These are phyloP conservation scores for Naso thynnoides DNA, from an alignment of 2,797 vertebrate species.

Conservation along the genomic window DNA sequence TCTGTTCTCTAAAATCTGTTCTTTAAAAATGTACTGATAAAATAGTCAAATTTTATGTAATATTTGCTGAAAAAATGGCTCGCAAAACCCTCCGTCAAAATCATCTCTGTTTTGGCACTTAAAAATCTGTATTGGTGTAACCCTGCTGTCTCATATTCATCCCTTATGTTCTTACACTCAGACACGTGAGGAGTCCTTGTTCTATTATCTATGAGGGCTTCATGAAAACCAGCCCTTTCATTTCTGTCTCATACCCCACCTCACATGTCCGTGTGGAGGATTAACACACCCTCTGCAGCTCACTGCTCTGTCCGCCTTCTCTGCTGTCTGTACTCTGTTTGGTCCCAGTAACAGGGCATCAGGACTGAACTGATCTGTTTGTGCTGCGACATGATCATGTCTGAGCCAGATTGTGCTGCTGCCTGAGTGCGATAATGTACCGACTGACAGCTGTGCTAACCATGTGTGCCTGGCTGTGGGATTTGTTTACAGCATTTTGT, in stretches of 20 bases:
- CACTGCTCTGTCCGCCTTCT: not conserved
- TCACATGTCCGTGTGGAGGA: conserved; percentile 13
- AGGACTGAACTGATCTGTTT: conserved; percentile 46
- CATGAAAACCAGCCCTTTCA: not conserved
- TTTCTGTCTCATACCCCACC: not conserved
- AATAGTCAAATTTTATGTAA: no score
- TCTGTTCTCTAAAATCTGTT: not conserved
- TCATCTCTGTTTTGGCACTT: not conserved
- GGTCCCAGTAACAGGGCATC: conserved; percentile 43
- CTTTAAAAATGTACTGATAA: not conserved
- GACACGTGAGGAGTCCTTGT: not conserved
- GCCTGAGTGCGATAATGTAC: conserved; percentile 36
- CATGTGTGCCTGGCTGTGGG: conserved; percentile 58
- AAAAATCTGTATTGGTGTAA: conserved; percentile 14
- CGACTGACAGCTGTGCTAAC: conserved; percentile 64
- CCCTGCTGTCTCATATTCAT: conserved; percentile 2
- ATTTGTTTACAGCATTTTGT: conserved; percentile 88
- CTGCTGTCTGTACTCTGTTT: conserved; percentile 16
- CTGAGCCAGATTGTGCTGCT: conserved; percentile 23
- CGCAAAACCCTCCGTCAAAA: not conserved
- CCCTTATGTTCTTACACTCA: not conserved
- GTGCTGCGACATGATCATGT: conserved; percentile 47
- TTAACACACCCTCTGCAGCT: conserved; percentile 10
- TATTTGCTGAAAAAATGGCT: not conserved
- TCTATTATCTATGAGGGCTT: not conserved